Conservation (phyloP, 2,888 invertebrate species). For the Cremastinae sp. region DNA sequence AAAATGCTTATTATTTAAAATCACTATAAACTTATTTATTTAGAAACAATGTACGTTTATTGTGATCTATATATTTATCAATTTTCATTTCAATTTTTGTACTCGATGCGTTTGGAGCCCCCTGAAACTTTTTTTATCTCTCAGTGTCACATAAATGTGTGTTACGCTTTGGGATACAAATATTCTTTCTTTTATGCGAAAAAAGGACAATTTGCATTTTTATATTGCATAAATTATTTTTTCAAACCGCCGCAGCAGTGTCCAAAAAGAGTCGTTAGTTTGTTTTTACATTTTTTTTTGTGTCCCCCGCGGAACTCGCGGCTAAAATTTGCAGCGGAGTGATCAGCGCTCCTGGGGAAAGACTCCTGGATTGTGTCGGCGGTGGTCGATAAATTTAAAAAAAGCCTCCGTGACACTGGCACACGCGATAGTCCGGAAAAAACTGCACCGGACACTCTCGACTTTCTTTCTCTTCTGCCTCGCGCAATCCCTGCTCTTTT, state of each 20-base stretch:
- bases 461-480: neutral
- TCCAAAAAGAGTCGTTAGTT: neutral
- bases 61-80: too few relatives aligned
- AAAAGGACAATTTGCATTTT: too few relatives aligned
- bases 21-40: too few relatives aligned
- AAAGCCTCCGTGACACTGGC: conserved; percentile 47
- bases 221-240: neutral
- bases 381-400: conserved; percentile 59
- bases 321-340: conserved; percentile 58
- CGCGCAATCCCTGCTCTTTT: neutral
- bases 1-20: too few relatives aligned
- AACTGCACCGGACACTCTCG: conserved; percentile 35
- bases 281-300: conserved; percentile 16
- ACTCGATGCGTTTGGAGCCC: too few relatives aligned
- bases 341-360: conserved; percentile 51
- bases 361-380: conserved; percentile 27
- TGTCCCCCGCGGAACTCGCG: conserved; percentile 30
- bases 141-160: too few relatives aligned
- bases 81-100: conserved; percentile 5
- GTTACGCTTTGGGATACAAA: too few relatives aligned
- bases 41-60: too few relatives aligned
- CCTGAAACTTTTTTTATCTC: too few relatives aligned
- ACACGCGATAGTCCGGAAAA: conserved; percentile 42
- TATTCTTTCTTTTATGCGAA: too few relatives aligned
- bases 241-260: neutral